Evolutionary conservation across 1,140 invertebrate genomes (phyloP).

Genomic region (Eumaeus atala): DNA sequence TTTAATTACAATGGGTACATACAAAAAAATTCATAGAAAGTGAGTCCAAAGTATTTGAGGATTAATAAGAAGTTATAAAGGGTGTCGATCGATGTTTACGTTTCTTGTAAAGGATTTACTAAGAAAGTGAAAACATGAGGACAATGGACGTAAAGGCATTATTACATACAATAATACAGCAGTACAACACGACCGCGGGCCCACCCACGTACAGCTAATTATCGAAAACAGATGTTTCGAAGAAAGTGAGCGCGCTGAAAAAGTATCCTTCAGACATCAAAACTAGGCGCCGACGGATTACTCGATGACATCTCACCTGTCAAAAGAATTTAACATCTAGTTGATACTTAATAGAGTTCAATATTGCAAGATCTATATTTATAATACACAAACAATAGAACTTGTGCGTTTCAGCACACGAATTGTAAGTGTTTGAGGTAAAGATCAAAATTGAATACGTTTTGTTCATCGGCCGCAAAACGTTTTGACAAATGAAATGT

Average conservation of each 20-base stretch:
- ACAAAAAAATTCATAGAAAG: constrained; percentile 4
- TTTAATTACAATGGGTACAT: constrained; percentile 1
- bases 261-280: constrained; percentile 53
- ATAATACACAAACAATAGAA: neutral
- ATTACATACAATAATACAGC: constrained; percentile 49
- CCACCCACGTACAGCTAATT: constrained; percentile 56
- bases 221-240: constrained; percentile 57
- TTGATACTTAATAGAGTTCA: neutral
- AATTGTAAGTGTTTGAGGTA: constrained; percentile 9
- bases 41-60: constrained; percentile 1
- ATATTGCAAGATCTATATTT: neutral
- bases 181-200: constrained; percentile 30
- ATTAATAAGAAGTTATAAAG: constrained; percentile 11
- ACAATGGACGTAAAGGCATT: constrained; percentile 46
- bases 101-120: constrained; percentile 44
- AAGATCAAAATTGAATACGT: constrained; percentile 7
- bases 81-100: constrained; percentile 50
- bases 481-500: constrained; percentile 32
- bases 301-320: constrained; percentile 13
- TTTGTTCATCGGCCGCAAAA: neutral
- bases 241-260: constrained; percentile 49
- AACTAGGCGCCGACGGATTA: constrained; percentile 62
- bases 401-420: neutral
- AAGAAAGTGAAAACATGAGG: constrained; percentile 60
- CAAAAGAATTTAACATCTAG: constrained; percentile 10